These are phyloP conservation scores for Salvelinus alpinus DNA, from an alignment of 2,113 vertebrate genomes.

Conservation along the genomic window DNA sequence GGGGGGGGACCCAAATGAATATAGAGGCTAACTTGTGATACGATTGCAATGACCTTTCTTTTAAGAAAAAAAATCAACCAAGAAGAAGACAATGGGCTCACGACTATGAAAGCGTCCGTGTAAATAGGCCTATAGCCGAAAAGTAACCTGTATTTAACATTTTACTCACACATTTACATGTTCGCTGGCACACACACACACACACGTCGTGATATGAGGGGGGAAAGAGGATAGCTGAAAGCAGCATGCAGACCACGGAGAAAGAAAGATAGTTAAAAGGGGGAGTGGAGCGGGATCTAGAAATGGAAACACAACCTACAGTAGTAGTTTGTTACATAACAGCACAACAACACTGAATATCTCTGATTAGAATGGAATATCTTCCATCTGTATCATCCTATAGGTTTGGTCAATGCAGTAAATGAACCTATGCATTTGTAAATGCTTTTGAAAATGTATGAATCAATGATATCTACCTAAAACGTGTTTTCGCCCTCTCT, in stretches of 20 bases:
- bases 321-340: no score
- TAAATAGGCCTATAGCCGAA: no score
- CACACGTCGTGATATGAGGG: slow-evolving; percentile 6
- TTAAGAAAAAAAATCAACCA: not conserved
- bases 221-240: not conserved
- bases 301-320: no score
- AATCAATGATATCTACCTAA: no score
- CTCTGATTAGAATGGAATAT: no score
- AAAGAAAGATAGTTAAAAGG: not conserved
- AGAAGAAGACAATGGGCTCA: slow-evolving; percentile 30
- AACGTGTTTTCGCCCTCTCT: no score
- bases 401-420: no score
- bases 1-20: slow-evolving; percentile 66
- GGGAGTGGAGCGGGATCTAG: not conserved
- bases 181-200: slow-evolving; percentile 13
- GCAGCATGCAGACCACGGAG: not conserved
- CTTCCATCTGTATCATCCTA: no score
- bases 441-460: no score
- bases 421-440: no score
- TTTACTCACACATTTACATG: slow-evolving; percentile 24
- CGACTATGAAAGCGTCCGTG: not conserved
- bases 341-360: no score
- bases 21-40: slow-evolving; percentile 58
- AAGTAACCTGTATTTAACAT: not conserved
- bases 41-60: slow-evolving; percentile 44